phyloP scores from a whole-genome alignment of 2,888 invertebrate genomes.

The Spodoptera picta region DNA sequence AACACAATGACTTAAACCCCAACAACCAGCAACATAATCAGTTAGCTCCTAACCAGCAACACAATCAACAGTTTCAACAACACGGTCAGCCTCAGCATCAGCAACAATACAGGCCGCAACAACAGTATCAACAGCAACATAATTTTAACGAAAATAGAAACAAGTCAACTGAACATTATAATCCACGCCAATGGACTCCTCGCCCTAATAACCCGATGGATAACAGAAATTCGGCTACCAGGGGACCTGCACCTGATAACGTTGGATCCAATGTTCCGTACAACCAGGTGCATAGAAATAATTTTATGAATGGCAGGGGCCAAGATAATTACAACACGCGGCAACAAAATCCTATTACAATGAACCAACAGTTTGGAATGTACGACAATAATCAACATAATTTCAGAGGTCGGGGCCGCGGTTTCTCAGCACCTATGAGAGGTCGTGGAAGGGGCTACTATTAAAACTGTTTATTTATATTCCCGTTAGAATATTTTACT shows the following conservation, averaged over 20 bases:
- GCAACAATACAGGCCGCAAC: conserved; percentile 28
- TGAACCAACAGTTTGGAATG: conserved; percentile 61
- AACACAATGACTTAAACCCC: conserved; percentile 10
- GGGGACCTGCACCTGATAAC: conserved; percentile 32
- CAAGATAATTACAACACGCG: conserved; percentile 58
- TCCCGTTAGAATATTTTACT: conserved; percentile 15
- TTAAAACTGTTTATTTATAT: conserved; percentile 17
- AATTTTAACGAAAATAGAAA: conserved; percentile 43
- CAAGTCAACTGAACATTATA: conserved; percentile 36
- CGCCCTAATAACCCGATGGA: conserved; percentile 30
- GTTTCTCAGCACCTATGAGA: conserved; percentile 58
- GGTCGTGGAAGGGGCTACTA: conserved; percentile 71
- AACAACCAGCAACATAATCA: conserved; percentile 27
- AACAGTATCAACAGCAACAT: conserved; percentile 19
- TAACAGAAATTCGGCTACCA: conserved; percentile 28
- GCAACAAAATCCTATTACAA: conserved; percentile 32
- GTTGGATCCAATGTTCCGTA: conserved; percentile 40
- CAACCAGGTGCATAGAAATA: conserved; percentile 65
- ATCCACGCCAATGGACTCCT: conserved; percentile 38
- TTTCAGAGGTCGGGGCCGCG: conserved; percentile 67
- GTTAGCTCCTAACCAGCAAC: conserved; percentile 1
- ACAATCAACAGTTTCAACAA: conserved; percentile 26
- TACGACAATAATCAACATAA: conserved; percentile 53
- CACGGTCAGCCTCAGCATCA: conserved; percentile 24
- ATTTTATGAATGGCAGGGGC: conserved; percentile 65